Evolutionary conservation across 1,140 invertebrate species (phyloP).

Genomic region (Ruditapes philippinarum): DNA sequence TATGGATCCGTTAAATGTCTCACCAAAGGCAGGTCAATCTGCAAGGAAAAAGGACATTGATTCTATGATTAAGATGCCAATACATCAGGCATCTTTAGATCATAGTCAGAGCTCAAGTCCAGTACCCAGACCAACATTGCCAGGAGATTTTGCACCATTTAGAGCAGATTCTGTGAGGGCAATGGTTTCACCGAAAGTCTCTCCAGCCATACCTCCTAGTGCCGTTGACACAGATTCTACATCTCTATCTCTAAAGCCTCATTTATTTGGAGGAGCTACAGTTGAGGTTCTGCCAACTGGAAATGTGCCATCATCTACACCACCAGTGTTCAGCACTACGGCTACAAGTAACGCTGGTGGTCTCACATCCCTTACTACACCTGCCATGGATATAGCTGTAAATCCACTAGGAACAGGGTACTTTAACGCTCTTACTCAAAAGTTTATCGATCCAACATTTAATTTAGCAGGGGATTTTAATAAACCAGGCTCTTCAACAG

Average conservation of each 20-base stretch:
- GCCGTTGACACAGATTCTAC: constrained; percentile 33
- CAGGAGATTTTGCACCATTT: neutral
- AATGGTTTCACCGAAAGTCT: constrained; percentile 53
- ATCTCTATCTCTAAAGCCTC: constrained; percentile 28
- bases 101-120: constrained; percentile 26
- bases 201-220: constrained; percentile 26
- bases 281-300: neutral
- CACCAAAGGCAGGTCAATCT: constrained; percentile 24
- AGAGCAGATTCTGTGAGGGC: neutral
- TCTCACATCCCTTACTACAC: neutral
- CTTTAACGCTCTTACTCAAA: constrained; percentile 60
- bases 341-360: neutral
- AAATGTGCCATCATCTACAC: neutral
- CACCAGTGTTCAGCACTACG: neutral
- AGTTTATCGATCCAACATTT: constrained; percentile 52
- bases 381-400: constrained; percentile 52
- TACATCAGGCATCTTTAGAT: constrained; percentile 1
- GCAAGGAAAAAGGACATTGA: constrained; percentile 18
- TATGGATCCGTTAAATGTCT: constrained; percentile 49
- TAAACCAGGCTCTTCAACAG: constrained; percentile 18
- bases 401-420: constrained; percentile 61
- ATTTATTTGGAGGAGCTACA: neutral
- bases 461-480: constrained; percentile 45
- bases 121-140: neutral
- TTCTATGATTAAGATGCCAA: constrained; percentile 8